phyloP scores from a whole-genome alignment of 1,140 invertebrate genomes.

The Drosophila bipectinata region DNA sequence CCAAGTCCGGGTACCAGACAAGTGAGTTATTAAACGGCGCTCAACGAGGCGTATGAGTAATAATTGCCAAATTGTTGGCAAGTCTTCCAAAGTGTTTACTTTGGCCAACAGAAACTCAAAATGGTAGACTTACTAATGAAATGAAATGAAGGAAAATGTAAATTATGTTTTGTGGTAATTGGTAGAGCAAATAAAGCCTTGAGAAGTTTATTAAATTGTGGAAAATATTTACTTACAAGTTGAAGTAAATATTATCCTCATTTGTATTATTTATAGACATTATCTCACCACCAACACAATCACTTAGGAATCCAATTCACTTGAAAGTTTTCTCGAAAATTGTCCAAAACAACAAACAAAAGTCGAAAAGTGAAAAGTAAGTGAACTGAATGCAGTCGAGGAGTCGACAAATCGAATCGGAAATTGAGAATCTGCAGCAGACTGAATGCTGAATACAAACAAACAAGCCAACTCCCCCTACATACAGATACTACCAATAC shows the following conservation, averaged over 20 bases:
- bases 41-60: constrained; percentile 46
- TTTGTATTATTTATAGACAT: background rate
- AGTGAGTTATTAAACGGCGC: constrained; percentile 54
- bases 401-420: constrained; percentile 74
- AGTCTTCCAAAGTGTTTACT: constrained; percentile 2
- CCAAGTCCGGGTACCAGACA: constrained; percentile 9
- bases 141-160: background rate
- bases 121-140: background rate
- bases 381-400: constrained; percentile 52
- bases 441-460: constrained; percentile 12
- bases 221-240: too few relatives aligned
- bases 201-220: background rate
- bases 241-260: constrained; percentile 1
- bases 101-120: background rate
- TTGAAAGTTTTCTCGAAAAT: constrained; percentile 37
- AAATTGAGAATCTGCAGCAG: constrained; percentile 67
- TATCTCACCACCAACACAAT: constrained; percentile 12
- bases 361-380: constrained; percentile 35
- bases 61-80: constrained; percentile 9
- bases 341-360: constrained; percentile 32
- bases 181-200: background rate
- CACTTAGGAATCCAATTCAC: constrained; percentile 36
- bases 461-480: constrained; percentile 29
- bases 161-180: background rate
- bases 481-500: constrained; percentile 15